Base-by-base conservation (phyloP, 2,113 vertebrate species). In the Sphaerodactylus townsendi region DNA sequence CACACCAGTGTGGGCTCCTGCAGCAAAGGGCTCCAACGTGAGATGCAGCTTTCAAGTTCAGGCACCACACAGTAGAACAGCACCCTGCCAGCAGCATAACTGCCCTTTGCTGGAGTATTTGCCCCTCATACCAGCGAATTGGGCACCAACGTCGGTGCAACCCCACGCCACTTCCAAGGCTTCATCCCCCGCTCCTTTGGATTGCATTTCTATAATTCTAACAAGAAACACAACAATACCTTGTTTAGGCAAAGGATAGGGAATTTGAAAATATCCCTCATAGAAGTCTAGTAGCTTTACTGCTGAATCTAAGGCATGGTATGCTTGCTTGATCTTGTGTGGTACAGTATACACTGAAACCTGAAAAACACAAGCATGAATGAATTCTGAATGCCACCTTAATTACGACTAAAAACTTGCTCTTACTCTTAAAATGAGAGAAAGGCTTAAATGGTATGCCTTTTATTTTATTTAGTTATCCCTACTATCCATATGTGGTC, bases 171-270 rank as follows among this genome's bases (percentile, higher is more conserved):
- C n/a, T n/a, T n/a, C n/a, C n/a, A n/a, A n/a, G n/a, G n/a, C n/a
- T n/a, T n/a, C n/a, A n/a, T n/a, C n/a, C n/a, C n/a, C n/a, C n/a
- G n/a, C n/a, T n/a, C n/a, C n/a, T n/a, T n/a, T n/a, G n/a, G n/a
- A n/a, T n/a, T n/a, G n/a, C n/a, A n/a, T n/a, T n/a, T n/a, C n/a
- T n/a, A n/a, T n/a, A n/a, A n/a, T n/a, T n/a, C 14, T 17, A 68
- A 33, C 4, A 17, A 35, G 15, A 68, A n/a, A n/a, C n/a, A 77
- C 76, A 76, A 3, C 19, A 91, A 94, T 91, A 96, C 97, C 97
- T 94, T 97, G 97, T 91, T 98, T 99, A 25, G 98, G 98, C n/a
- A 99, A 94, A 13, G 98, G 97, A 87, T 98, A 99, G 0, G 97
- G 97, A 84, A 99, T 98, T 72, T 93, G 95, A 90, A 98, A 99